These are phyloP conservation scores for Oxytorus armatus DNA, from an alignment of 2,888 invertebrate species.

Conservation along the genomic window DNA sequence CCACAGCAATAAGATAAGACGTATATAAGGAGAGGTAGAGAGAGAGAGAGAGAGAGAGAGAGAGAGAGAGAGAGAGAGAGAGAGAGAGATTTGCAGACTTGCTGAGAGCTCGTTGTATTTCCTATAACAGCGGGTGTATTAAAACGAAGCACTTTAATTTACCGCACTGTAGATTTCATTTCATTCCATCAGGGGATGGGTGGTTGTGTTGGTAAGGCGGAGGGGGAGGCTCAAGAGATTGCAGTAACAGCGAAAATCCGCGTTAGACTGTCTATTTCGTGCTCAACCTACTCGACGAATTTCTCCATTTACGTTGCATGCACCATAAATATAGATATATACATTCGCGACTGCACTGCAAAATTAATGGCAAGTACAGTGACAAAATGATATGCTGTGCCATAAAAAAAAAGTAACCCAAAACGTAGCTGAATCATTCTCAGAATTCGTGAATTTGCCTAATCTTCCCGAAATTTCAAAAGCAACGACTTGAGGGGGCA, in stretches of 20 bases:
- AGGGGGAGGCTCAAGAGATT: slow-evolving; percentile 50
- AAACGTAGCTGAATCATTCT: too few relatives aligned
- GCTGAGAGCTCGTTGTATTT: slow-evolving; percentile 76
- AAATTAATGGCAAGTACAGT: not conserved
- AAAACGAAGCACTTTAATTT: slow-evolving; percentile 83
- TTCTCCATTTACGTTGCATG: slow-evolving; percentile 42
- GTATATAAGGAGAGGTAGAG: slow-evolving; percentile 1
- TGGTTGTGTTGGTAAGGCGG: too few relatives aligned
- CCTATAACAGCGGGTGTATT: slow-evolving; percentile 80
- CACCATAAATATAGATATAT: too few relatives aligned
- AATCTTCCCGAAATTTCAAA: too few relatives aligned
- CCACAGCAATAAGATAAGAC: slow-evolving; percentile 57
- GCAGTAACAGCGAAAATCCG: slow-evolving; percentile 12
- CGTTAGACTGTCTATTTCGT: slow-evolving; percentile 28
- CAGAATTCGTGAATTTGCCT: too few relatives aligned
- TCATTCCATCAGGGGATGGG: slow-evolving; percentile 76
- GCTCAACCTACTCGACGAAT: slow-evolving; percentile 41
- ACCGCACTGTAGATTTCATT: slow-evolving; percentile 83
- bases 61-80: slow-evolving; percentile 7
- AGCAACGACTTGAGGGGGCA: too few relatives aligned
- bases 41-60: slow-evolving; percentile 1
- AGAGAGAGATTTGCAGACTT: slow-evolving; percentile 36
- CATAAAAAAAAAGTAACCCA: too few relatives aligned
- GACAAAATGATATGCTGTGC: too few relatives aligned
- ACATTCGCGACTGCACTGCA: not conserved